Conservation (phyloP, 2,888 invertebrate genomes). For the Andrena fulva region DNA sequence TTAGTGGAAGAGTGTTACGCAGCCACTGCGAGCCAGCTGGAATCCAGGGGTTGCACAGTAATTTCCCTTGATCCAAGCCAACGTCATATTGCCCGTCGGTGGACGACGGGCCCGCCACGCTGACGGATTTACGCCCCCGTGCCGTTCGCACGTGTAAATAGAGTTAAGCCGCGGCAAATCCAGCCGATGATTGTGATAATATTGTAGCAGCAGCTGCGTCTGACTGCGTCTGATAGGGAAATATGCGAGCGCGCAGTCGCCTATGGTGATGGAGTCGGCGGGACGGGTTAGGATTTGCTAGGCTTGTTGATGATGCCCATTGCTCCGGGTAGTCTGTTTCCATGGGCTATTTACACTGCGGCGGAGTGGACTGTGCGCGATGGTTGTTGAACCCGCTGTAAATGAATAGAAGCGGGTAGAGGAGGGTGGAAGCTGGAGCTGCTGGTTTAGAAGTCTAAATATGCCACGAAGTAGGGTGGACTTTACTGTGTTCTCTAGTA, state of each 20-base stretch:
- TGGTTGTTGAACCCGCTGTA: neutral
- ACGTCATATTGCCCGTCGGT: conserved; percentile 21
- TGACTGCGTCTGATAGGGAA: conserved; percentile 23
- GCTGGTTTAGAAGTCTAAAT: neutral
- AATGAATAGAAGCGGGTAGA: neutral
- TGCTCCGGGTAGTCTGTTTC: neutral
- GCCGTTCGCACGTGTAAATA: conserved; percentile 29
- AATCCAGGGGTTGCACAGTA: neutral
- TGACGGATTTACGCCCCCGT: conserved; percentile 16
- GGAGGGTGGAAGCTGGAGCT: neutral
- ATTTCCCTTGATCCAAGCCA: neutral
- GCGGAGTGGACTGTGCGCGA: neutral
- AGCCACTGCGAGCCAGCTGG: neutral
- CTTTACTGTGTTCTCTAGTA: neutral
- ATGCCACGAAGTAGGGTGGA: neutral
- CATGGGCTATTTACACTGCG: neutral
- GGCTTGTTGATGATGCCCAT: neutral
- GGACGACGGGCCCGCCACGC: neutral
- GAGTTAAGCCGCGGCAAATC: conserved; percentile 10
- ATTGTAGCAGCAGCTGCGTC: conserved; percentile 28
- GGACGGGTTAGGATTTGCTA: neutral
- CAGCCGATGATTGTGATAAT: conserved; percentile 33
- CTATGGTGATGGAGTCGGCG: neutral
- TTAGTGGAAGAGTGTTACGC: neutral
- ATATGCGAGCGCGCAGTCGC: neutral